These are phyloP conservation scores for Drosophila azteca DNA, from an alignment of 1,140 invertebrate genomes.

Conservation along the genomic window DNA sequence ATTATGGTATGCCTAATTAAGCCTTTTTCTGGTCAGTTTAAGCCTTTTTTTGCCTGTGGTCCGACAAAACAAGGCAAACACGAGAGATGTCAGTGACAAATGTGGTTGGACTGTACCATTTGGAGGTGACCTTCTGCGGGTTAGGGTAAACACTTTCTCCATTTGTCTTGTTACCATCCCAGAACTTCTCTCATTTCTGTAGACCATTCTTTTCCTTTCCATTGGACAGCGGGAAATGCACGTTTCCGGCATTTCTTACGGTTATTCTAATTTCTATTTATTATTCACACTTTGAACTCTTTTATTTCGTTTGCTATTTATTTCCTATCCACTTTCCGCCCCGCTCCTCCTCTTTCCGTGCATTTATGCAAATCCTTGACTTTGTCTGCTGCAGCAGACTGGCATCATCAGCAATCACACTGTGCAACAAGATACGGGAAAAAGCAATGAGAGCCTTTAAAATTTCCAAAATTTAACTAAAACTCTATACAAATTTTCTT, in stretches of 20 bases:
- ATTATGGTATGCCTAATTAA: no score
- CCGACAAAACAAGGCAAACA: no score
- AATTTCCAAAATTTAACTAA: no score
- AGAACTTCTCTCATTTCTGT: not conserved
- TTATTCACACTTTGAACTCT: conserved; percentile 22
- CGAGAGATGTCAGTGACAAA: no score
- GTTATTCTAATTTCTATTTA: conserved; percentile 36
- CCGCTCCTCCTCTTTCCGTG: not conserved
- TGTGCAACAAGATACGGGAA: no score
- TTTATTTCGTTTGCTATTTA: not conserved
- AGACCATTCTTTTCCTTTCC: conserved; percentile 13
- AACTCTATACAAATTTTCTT: no score
- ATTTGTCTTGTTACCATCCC: not conserved
- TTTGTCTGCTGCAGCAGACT: conserved; percentile 21
- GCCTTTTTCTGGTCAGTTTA: no score
- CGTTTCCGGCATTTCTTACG: conserved; percentile 38
- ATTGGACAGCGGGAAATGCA: conserved; percentile 16
- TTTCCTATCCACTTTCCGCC: not conserved
- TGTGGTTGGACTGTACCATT: no score
- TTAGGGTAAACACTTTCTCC: not conserved
- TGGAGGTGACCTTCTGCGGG: not conserved
- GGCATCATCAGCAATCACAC: conserved; percentile 15
- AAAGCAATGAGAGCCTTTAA: no score
- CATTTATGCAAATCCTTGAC: conserved; percentile 37
- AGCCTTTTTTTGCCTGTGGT: no score